These are phyloP conservation scores for Hemitrygon akajei DNA, from an alignment of 2,797 vertebrate species.

Conservation along the genomic window DNA sequence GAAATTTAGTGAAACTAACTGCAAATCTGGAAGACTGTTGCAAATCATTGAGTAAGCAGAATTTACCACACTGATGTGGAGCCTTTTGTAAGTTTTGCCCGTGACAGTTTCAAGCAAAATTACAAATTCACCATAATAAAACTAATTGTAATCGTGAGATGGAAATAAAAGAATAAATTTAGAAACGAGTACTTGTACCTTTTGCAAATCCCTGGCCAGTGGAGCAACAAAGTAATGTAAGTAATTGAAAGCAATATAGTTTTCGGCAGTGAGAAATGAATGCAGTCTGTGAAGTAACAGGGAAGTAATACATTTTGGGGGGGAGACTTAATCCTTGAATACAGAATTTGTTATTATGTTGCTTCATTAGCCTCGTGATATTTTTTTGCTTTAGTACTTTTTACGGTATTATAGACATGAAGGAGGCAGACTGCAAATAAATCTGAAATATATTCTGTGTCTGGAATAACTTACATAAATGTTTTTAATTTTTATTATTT, in stretches of 20 bases:
- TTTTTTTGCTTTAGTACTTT: background rate
- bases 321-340: background rate
- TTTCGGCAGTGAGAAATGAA: background rate
- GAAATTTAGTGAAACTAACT: background rate
- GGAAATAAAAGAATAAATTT: background rate
- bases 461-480: constrained; percentile 5
- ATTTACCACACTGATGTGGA: background rate
- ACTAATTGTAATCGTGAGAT: background rate
- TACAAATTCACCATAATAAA: background rate
- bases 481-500: background rate
- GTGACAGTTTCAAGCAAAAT: background rate
- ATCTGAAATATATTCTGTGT: background rate
- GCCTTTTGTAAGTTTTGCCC: background rate
- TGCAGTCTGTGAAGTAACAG: background rate
- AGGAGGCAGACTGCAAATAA: background rate
- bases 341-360: background rate
- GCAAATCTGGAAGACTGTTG: background rate
- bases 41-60: background rate
- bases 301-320: background rate
- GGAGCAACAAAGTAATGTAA: background rate
- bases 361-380: background rate
- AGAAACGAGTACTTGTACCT: background rate
- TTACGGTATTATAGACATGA: background rate
- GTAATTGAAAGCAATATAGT: too few species aligned
- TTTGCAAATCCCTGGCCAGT: background rate